Conservation (phyloP, 1,140 invertebrate genomes). For the Ylistrum balloti region DNA sequence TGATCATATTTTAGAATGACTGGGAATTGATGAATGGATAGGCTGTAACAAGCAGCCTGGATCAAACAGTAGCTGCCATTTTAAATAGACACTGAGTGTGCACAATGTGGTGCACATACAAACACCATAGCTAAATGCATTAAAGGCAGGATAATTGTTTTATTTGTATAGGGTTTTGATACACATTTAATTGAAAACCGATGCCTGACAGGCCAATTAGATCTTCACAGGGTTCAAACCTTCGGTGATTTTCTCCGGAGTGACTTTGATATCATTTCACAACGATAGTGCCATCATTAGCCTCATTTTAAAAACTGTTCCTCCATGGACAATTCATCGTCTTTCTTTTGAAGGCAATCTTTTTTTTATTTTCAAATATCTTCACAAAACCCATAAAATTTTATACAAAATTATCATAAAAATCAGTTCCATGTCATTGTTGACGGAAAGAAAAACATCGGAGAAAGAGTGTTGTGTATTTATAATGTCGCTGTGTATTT, state of each 20-base stretch:
- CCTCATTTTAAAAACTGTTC: neutral
- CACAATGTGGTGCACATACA: neutral
- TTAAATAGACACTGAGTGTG: neutral
- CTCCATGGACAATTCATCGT: neutral
- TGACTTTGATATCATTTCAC: conserved; percentile 8
- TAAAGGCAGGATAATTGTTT: conserved; percentile 31
- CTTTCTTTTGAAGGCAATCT: neutral
- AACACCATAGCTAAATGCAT: neutral
- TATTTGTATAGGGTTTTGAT: neutral
- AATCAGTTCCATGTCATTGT: neutral
- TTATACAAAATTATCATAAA: conserved; percentile 34
- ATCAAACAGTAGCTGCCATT: neutral
- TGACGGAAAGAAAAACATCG: conserved; percentile 21
- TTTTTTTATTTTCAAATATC: neutral
- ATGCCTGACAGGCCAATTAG: conserved; percentile 7
- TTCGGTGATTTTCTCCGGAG: neutral
- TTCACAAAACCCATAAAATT: conserved; percentile 32
- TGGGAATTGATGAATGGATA: neutral
- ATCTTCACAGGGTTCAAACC: conserved; percentile 5
- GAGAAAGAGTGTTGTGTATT: conserved; percentile 18
- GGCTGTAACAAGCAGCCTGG: neutral
- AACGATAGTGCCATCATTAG: neutral
- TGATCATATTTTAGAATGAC: neutral
- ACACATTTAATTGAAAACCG: conserved; percentile 35
- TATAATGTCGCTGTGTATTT: conserved; percentile 19